Percentiles rank a stretch among this genome's conserved stretches.
Evolutionary conservation across 2,888 invertebrate genomes (phyloP).

Genomic region (Lacanobia wlatinum): DNA sequence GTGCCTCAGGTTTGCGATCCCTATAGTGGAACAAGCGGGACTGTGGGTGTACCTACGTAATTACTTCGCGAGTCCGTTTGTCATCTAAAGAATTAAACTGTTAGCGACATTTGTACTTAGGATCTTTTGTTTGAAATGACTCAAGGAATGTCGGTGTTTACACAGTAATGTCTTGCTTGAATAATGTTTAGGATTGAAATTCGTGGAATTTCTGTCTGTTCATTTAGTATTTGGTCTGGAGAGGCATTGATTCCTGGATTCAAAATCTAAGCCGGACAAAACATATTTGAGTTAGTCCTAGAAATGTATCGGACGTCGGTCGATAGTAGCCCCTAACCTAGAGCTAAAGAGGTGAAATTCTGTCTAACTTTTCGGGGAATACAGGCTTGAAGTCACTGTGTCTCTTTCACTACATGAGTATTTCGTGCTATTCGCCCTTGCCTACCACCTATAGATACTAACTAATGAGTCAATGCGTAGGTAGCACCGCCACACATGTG

Average conservation of each 20-base stretch:
- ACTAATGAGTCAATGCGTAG: background rate
- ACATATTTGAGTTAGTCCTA: background rate
- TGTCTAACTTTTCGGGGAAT: no score
- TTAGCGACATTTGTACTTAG: conserved; percentile 50
- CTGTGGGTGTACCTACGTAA: conserved; percentile 46
- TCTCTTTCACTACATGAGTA: background rate
- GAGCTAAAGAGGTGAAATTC: background rate
- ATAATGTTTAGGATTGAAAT: conserved; percentile 6
- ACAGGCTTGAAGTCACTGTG: background rate
- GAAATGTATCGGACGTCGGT: no score
- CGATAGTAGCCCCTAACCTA: no score
- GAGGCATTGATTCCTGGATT: background rate
- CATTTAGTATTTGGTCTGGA: no score
- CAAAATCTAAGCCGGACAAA: background rate
- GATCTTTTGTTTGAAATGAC: conserved; percentile 14
- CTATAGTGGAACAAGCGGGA: conserved; percentile 49
- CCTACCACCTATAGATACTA: background rate
- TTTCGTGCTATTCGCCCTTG: background rate
- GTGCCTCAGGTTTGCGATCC: conserved; percentile 3
- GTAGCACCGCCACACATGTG: background rate
- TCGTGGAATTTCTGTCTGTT: background rate
- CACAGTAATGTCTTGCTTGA: background rate
- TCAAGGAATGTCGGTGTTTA: conserved; percentile 15
- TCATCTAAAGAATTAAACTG: conserved; percentile 63
- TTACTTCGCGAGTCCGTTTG: conserved; percentile 57